phyloP scores from a whole-genome alignment of 2,797 vertebrate genomes.

The Hephaestus fuliginosus region DNA sequence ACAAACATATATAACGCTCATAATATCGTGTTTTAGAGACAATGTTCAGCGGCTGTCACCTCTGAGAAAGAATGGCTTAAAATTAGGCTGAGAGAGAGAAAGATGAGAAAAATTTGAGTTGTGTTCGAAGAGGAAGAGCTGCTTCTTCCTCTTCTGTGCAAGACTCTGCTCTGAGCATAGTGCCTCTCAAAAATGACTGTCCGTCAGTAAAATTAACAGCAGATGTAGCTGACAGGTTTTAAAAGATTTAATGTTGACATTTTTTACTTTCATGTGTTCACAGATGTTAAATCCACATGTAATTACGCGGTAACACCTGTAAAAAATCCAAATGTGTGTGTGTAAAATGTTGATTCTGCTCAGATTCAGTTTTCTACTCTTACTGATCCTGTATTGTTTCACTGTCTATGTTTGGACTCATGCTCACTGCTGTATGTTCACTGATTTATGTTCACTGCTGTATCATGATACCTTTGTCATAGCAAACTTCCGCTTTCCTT shows the following conservation, averaged over 20 bases:
- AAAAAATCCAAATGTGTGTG: neutral
- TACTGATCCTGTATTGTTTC: slow-evolving; percentile 15
- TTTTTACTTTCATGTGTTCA: neutral
- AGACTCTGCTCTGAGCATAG: neutral
- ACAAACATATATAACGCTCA: neutral
- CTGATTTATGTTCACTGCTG: neutral
- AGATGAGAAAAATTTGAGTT: neutral
- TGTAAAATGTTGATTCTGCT: neutral
- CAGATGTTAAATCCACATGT: neutral
- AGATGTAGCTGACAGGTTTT: neutral
- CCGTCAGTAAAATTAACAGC: neutral
- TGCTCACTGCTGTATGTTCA: neutral
- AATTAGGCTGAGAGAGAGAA: neutral
- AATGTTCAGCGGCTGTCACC: neutral
- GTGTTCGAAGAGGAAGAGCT: neutral
- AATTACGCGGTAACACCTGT: neutral
- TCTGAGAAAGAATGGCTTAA: neutral
- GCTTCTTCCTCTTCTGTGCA: neutral
- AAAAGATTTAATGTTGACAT: neutral
- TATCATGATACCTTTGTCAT: neutral
- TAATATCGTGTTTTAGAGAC: neutral
- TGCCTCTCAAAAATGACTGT: neutral
- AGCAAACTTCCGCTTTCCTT: neutral
- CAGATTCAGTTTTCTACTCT: neutral
- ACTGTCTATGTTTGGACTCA: slow-evolving; percentile 1